Evolutionary conservation across 2,888 invertebrate species (phyloP), one percentile per base, ranked within the genome.

Genomic region (Caenorhabditis plicata): DNA sequence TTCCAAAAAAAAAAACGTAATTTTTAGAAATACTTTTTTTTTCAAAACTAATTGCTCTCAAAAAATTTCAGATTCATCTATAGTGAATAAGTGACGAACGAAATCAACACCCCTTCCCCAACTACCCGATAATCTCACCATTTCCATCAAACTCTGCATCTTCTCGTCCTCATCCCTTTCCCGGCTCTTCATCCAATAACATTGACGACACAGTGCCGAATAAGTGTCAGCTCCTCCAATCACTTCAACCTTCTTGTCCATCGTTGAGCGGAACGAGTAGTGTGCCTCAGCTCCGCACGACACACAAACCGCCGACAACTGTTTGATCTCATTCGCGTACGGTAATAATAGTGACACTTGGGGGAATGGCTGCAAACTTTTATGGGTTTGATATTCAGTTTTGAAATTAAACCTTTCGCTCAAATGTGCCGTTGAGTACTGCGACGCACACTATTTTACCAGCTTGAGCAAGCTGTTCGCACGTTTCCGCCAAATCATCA

Each of bases 401-500:
- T 4, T 19, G 9, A 8, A 5, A n/a, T 1, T 33, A 17, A 9
- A 78, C 83, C 81, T 81, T 75, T 73, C 86, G 81, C 70, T 85
- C 84, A 73, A 83, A 87, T 4, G 86, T 86, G 13, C 85, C 86
- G 78, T 86, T 86, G 32, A 87, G 75, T 2, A 86, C 86, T 32
- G 86, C 86, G 3, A 87, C 85, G 32, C 86, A 84, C 1, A 87
- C 85, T n/a, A 83, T 83, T 80, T 86, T 86, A 1, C 86, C 86
- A 36, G 58, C 61, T 63, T 85, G 83, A 1, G 86, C 86, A 82
- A 86, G 81, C 40, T 80, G 71, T 70, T 86, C 85, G 73, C 63
- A 65, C 11, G 60, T 61, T 17, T 57, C 61, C 13, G 64, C 56
- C 25, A 78, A 56, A 43, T 74, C 75, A 20, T 72, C 69, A 60